phyloP scores from a whole-genome alignment of 2,113 vertebrate species.

The Ia io region DNA sequence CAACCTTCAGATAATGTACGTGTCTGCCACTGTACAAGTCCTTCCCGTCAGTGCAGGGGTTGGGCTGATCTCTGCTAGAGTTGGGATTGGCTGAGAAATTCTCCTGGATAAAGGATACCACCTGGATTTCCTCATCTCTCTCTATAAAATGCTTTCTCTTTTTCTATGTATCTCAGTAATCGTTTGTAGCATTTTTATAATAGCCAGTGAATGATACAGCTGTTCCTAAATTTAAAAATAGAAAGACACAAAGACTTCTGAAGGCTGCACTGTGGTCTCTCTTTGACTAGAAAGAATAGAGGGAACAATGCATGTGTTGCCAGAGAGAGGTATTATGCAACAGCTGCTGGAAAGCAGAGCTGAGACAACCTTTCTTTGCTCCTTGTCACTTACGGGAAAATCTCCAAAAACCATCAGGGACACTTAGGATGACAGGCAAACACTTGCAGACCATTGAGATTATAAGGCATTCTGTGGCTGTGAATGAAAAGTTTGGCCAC shows the following conservation, averaged over 20 bases:
- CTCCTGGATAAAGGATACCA: background rate
- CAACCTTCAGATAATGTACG: background rate
- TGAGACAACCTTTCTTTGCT: background rate
- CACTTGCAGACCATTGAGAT: slow-evolving; percentile 5
- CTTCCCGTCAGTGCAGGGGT: background rate
- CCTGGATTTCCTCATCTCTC: slow-evolving; percentile 10
- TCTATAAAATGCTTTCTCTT: background rate
- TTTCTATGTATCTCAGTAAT: background rate
- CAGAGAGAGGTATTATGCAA: background rate
- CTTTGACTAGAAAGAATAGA: slow-evolving; percentile 29
- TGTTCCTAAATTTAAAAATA: slow-evolving; percentile 26
- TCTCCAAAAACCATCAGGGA: background rate
- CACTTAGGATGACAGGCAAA: background rate
- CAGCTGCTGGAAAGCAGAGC: background rate
- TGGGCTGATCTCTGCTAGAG: background rate
- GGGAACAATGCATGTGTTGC: background rate
- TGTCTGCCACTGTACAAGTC: background rate
- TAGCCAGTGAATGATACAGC: background rate
- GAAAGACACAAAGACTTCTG: slow-evolving; percentile 35
- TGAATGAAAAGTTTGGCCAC: background rate
- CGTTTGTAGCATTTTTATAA: background rate
- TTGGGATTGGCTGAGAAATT: background rate
- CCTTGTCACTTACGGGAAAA: background rate
- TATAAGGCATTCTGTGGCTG: background rate
- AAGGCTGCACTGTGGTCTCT: background rate